Conservation (phyloP, 2,888 invertebrate genomes). For the Drosophila barbarae region DNA sequence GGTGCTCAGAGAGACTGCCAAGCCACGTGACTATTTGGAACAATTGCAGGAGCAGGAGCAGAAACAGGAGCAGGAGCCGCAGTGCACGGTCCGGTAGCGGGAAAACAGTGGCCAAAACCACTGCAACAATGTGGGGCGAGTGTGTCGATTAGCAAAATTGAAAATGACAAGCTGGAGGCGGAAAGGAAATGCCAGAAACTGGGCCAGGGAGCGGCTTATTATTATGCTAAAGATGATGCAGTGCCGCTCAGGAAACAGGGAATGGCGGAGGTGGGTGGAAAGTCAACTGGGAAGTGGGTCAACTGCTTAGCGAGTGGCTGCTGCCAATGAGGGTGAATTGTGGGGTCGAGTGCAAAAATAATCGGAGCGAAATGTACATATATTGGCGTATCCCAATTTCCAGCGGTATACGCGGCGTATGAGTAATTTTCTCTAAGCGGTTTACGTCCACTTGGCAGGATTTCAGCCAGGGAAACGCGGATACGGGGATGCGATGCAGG, state of each 20-base stretch:
- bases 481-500: neutral
- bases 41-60: conserved; percentile 51
- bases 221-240: conserved; percentile 48
- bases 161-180: conserved; percentile 61
- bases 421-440: conserved; percentile 73
- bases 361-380: conserved; percentile 3
- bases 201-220: conserved; percentile 51
- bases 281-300: conserved; percentile 40
- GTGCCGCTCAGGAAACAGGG: conserved; percentile 5
- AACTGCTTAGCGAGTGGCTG: conserved; percentile 35
- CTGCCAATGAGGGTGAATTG: conserved; percentile 37
- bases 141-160: conserved; percentile 69
- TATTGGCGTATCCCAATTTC: conserved; percentile 44
- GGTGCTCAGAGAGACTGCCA: conserved; percentile 43
- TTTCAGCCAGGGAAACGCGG: neutral
- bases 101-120: conserved; percentile 14
- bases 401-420: conserved; percentile 59
- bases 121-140: conserved; percentile 48
- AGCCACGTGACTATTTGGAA: conserved; percentile 64
- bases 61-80: neutral
- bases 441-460: conserved; percentile 45
- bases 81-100: conserved; percentile 3
- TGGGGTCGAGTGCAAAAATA: conserved; percentile 9
- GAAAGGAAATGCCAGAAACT: conserved; percentile 35
- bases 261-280: conserved; percentile 1